Base-by-base conservation (phyloP, 2,797 vertebrate genomes). In the Peromyscus eremicus region DNA sequence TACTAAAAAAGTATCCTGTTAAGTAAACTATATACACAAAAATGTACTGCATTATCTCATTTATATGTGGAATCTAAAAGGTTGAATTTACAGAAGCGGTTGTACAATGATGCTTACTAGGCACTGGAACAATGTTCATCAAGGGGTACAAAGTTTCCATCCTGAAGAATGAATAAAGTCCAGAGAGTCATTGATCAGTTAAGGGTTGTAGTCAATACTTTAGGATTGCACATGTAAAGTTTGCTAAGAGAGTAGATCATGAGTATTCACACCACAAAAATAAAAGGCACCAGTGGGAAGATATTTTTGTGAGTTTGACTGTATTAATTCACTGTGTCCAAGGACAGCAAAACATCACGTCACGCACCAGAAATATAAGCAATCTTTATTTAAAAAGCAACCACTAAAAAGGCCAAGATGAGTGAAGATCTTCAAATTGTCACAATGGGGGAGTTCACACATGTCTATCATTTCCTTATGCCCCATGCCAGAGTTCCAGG, bases 391-490 rank as follows among this genome's bases (percentile, higher is more conserved):
- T 52, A 80, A 87, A 73, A 25, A 81, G 13, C 19, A 7, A 12
- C 70, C 70, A 73, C 6, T 80, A 73, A 3, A 73, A 46, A 83
- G 43, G 9, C 32, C 64, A 87, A 55, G 87, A 43, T 66, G 14
- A 70, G 23, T 34, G 37, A 94, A 88, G 52, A 85, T 73, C 94
- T 94, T 96, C 34, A 81, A 71, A 81, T 71, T 81, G 29, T 88
- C 37, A 49, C 2, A 9, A 27, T 91, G 71, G 9, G 84, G 13
- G 27, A 55, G 77, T 93, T 94, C 84, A 84, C 86, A 77, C 76
- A 37, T 70, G 55, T 11, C 29, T 43, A 4, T 60, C 57, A 62
- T 73, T 93, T 93, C 13, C 34, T 92, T 70, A 90, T 96, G 62
- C 92, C 19, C 46, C 4, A 14, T 62, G 81, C 34, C 43, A 49